These are phyloP conservation scores for Chydorus sphaericus DNA, from an alignment of 2,888 invertebrate species.

Conservation along the genomic window DNA sequence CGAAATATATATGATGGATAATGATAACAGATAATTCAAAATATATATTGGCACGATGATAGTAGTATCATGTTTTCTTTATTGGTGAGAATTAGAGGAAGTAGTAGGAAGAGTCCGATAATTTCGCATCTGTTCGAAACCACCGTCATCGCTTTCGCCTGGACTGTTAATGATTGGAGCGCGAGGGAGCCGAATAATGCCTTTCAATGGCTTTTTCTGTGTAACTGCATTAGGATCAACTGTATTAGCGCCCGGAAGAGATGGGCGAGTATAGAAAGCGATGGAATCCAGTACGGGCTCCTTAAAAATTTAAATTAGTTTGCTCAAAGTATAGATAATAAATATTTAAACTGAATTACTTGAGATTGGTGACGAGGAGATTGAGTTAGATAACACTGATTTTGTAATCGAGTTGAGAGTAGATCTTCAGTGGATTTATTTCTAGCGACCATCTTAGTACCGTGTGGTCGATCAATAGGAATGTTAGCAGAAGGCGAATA, in stretches of 20 bases:
- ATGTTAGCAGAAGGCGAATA: too few relatives aligned
- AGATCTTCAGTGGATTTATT: constrained; percentile 13
- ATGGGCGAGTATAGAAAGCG: not conserved
- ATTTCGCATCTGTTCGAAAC: not conserved
- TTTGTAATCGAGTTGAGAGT: not conserved
- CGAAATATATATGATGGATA: too few relatives aligned
- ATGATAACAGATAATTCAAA: too few relatives aligned
- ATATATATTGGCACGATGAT: too few relatives aligned
- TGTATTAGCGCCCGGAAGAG: not conserved
- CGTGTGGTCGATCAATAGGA: not conserved
- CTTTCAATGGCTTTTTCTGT: too few relatives aligned
- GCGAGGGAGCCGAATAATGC: too few relatives aligned
- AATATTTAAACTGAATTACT: not conserved
- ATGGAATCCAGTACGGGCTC: too few relatives aligned
- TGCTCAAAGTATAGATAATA: not conserved
- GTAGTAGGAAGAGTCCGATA: not conserved
- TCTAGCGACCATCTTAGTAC: not conserved
- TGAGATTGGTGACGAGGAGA: not conserved
- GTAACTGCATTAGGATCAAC: too few relatives aligned
- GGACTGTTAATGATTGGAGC: too few relatives aligned
- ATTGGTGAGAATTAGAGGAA: too few relatives aligned
- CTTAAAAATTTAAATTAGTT: not conserved
- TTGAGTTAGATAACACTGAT: not conserved
- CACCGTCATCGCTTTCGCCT: not conserved
- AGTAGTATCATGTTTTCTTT: too few relatives aligned